Evolutionary conservation across 1,140 invertebrate species (phyloP), one percentile per base, ranked within the genome.

Genomic region (Drosophila obscura): DNA sequence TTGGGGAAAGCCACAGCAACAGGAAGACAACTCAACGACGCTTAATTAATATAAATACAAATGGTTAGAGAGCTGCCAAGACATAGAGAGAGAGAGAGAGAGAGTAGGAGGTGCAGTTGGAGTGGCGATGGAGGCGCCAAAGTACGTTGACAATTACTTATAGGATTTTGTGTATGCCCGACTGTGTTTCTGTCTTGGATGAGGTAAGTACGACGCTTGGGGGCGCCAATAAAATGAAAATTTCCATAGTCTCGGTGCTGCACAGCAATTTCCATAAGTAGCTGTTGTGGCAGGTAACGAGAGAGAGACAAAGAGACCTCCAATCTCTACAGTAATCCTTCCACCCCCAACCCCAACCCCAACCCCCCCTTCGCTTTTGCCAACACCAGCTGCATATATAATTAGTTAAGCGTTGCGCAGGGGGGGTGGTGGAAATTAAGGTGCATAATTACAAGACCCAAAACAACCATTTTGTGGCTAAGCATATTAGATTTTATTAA

Each of bases 401-500:
- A 85, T 85, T 78, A 87, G 74, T 73, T 39, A 39, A 39, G 11
- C 4, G 65, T 52, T 44, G 50, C 46, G 60, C 13, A 41, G 73
- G 61, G 35, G 35, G 41, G 45, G 13, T 19, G 41, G 45, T 35
- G 24, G 26, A 61, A 82, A 88, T 87, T 87, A 87, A 76, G 83
- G 75, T 88, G 74, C 83, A 87, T 87, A 87, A 87, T 87, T 87
- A 87, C 83, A 82, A 88, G 66, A 76, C 82, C 78, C 82, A 82
- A 57, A 88, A 87, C 79, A 87, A 79, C 69, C 79, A 78, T 82
- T 87, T 87, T 88, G 82, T 60, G 83, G 83, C 43, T 59, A 73
- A 88, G 82, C 83, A 88, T 88, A 87, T 88, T 88, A 88, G 83
- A 87, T 87, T 88, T 87, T 76, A 87, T 88, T 87, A 88, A 82